These are phyloP conservation scores for Ictalurus punctatus DNA, from an alignment of 2,113 vertebrate genomes.

Conservation along the genomic window DNA sequence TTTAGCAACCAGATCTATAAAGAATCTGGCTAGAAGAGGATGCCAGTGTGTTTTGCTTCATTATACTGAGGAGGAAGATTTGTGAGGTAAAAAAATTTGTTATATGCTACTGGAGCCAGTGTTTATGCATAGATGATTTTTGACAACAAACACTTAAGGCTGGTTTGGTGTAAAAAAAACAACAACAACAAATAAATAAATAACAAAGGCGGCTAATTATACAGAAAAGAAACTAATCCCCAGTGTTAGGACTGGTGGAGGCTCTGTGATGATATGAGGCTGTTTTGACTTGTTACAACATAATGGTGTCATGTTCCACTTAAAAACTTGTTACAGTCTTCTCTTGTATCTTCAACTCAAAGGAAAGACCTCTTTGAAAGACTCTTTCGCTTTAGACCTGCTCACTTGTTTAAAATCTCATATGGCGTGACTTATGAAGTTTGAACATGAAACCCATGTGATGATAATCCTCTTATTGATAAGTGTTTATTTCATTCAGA, in stretches of 20 bases:
- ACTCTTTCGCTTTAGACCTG: background rate
- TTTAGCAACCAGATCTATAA: background rate
- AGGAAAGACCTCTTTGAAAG: background rate
- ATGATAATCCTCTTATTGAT: background rate
- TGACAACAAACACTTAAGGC: background rate
- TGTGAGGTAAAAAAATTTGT: too few relatives aligned
- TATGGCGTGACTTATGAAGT: background rate
- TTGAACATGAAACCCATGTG: background rate
- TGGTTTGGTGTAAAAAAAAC: background rate
- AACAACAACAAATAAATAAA: too few relatives aligned
- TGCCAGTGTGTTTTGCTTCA: background rate
- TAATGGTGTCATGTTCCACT: background rate
- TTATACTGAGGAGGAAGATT: too few relatives aligned
- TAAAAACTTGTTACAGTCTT: background rate
- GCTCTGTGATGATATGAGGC: background rate
- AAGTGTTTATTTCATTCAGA: conserved; percentile 64
- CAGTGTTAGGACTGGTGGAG: background rate
- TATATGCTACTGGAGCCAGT: background rate
- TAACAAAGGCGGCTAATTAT: background rate
- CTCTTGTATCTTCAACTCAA: background rate
- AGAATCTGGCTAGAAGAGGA: background rate
- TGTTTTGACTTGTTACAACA: background rate
- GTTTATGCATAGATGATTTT: background rate
- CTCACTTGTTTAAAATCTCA: background rate
- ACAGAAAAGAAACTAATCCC: background rate